Evolutionary conservation across 1,140 invertebrate genomes (phyloP).

Genomic region (Drusus annulatus): DNA sequence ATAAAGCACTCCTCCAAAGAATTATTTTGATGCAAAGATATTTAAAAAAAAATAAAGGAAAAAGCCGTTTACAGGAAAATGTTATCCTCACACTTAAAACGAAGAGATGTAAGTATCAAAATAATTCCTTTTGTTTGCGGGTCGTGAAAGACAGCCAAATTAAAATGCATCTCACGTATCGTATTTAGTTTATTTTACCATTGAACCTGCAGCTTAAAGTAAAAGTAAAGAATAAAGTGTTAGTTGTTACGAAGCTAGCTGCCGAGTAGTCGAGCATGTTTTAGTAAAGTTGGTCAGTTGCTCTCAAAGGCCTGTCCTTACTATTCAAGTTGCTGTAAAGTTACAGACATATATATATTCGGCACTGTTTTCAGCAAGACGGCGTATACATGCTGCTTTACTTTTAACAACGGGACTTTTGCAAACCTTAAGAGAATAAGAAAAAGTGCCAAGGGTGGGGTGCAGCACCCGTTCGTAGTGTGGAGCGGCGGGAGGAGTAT

Average conservation of each 20-base stretch:
- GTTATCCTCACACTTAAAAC: too few relatives aligned
- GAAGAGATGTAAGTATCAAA: not conserved
- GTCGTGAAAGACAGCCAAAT: not conserved
- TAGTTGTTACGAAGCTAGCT: conserved; percentile 24
- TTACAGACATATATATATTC: not conserved
- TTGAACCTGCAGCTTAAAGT: conserved; percentile 16
- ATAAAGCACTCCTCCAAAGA: not conserved
- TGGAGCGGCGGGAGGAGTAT: too few relatives aligned
- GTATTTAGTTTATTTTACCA: conserved; percentile 24
- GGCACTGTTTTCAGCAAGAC: not conserved
- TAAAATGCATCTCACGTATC: conserved; percentile 37
- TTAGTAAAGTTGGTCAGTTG: conserved; percentile 11
- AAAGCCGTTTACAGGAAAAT: too few relatives aligned
- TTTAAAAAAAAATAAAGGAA: too few relatives aligned
- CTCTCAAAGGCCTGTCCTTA: conserved; percentile 24
- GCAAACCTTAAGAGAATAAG: too few relatives aligned
- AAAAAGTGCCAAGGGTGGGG: too few relatives aligned
- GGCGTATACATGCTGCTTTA: not conserved
- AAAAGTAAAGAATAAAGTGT: conserved; percentile 36
- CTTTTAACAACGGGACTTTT: not conserved
- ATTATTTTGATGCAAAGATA: not conserved
- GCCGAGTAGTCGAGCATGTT: not conserved
- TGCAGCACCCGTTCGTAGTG: too few relatives aligned
- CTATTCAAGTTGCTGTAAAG: conserved; percentile 1
- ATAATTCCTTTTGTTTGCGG: conserved; percentile 6